Percentiles rank a stretch among this genome's conserved stretches.
phyloP scores from a whole-genome alignment of 1,140 invertebrate species.

The Papilio dardanus region DNA sequence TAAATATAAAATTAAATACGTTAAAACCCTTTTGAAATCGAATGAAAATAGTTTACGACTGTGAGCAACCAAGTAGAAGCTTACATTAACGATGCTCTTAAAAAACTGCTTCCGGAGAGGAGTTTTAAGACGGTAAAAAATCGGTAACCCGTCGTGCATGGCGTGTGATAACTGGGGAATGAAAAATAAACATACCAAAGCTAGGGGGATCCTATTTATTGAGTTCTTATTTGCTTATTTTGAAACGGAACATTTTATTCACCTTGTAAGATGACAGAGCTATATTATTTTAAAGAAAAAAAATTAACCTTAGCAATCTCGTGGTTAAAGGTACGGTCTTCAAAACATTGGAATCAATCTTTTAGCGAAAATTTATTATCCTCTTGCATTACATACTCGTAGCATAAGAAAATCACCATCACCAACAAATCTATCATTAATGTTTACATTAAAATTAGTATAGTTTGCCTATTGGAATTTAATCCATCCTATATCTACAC shows the following conservation, averaged over 20 bases:
- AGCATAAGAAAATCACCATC: no score
- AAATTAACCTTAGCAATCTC: no score
- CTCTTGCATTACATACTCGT: no score
- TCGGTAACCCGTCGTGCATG: conserved; percentile 2
- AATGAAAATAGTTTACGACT: conserved; percentile 34
- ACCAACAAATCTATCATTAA: no score
- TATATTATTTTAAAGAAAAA: no score
- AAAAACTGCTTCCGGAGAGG: conserved; percentile 54
- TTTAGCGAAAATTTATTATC: no score
- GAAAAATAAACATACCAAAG: conserved; percentile 30
- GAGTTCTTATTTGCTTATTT: neutral
- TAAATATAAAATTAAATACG: conserved; percentile 26
- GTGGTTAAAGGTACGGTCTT: no score
- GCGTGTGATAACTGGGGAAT: conserved; percentile 22
- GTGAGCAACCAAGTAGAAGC: conserved; percentile 33
- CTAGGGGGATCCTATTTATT: conserved; percentile 16
- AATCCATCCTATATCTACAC: neutral
- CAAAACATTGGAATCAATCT: no score
- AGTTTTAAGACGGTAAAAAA: conserved; percentile 43
- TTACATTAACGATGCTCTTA: conserved; percentile 55
- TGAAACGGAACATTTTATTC: neutral
- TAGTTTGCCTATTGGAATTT: neutral
- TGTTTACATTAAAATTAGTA: neutral
- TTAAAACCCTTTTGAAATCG: conserved; percentile 24
- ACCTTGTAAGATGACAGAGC: neutral